These are phyloP conservation scores for Hippolais icterina DNA, from an alignment of 2,113 vertebrate species.

Conservation along the genomic window DNA sequence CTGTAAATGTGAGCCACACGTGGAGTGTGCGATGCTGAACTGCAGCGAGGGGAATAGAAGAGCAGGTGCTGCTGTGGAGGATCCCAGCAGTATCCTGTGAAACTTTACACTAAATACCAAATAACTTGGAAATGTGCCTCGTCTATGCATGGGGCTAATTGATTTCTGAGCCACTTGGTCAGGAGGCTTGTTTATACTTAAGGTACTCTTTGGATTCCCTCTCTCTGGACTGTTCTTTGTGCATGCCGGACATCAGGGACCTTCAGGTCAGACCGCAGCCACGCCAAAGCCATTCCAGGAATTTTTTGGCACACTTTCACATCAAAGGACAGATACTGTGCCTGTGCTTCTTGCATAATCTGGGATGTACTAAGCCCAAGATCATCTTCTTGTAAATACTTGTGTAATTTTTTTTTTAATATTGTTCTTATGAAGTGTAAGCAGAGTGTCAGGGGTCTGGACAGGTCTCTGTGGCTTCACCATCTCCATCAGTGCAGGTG, in stretches of 20 bases:
- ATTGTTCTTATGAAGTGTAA: not conserved
- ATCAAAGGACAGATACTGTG: not conserved
- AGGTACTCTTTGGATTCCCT: not conserved
- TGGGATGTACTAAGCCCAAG: not conserved
- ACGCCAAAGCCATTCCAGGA: not conserved
- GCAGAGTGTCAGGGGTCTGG: not conserved
- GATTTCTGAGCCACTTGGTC: not conserved
- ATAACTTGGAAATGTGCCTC: not conserved
- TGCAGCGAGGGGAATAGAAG: not conserved
- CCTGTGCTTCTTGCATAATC: not conserved
- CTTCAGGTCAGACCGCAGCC: not conserved
- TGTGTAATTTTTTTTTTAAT: not conserved
- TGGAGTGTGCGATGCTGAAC: not conserved
- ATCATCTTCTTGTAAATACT: not conserved
- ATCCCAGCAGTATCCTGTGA: not conserved
- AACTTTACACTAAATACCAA: not conserved
- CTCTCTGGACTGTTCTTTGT: not conserved
- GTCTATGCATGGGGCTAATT: not conserved
- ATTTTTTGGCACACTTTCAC: not conserved
- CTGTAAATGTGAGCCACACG: not conserved
- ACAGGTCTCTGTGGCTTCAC: not conserved
- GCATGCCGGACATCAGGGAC: not conserved
- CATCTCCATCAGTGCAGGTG: accelerated
- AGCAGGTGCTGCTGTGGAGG: not conserved
- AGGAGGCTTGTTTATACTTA: not conserved